phyloP scores from a whole-genome alignment of 2,113 vertebrate genomes.

The Eclectus roratus region DNA sequence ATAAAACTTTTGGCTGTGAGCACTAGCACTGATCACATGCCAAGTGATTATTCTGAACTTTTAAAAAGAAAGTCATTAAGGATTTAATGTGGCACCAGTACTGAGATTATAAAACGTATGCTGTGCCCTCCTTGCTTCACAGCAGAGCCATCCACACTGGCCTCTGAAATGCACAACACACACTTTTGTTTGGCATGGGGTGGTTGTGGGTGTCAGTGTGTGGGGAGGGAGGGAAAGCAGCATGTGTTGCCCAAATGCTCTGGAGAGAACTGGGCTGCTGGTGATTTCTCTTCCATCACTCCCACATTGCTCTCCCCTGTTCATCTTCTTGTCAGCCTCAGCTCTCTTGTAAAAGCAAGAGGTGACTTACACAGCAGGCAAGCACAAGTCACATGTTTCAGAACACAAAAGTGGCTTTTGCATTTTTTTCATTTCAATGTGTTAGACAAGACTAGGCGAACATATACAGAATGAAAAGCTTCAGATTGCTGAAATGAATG shows the following conservation, averaged over 20 bases:
- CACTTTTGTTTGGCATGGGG: neutral
- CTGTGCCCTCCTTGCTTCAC: neutral
- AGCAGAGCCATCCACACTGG: neutral
- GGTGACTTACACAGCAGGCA: neutral
- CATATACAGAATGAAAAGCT: neutral
- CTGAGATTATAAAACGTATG: neutral
- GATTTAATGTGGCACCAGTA: neutral
- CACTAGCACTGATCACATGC: neutral
- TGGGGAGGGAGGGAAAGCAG: neutral
- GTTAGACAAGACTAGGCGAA: neutral
- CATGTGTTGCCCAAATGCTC: neutral
- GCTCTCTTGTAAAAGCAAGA: neutral
- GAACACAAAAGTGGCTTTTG: neutral
- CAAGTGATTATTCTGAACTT: neutral
- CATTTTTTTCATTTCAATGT: neutral
- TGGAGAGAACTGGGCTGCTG: neutral
- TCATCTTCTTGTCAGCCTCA: neutral
- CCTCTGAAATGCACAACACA: fast-evolving
- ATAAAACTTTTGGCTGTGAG: neutral
- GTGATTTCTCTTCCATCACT: neutral
- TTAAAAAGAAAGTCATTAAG: neutral
- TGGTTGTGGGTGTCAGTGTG: too few species aligned
- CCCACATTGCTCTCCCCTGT: fast-evolving
- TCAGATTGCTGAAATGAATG: neutral
- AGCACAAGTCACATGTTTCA: neutral